Percentiles rank a stretch among this genome's conserved stretches.
phyloP scores from a whole-genome alignment of 2,888 invertebrate genomes.

The Sphecodes monilicornis region DNA sequence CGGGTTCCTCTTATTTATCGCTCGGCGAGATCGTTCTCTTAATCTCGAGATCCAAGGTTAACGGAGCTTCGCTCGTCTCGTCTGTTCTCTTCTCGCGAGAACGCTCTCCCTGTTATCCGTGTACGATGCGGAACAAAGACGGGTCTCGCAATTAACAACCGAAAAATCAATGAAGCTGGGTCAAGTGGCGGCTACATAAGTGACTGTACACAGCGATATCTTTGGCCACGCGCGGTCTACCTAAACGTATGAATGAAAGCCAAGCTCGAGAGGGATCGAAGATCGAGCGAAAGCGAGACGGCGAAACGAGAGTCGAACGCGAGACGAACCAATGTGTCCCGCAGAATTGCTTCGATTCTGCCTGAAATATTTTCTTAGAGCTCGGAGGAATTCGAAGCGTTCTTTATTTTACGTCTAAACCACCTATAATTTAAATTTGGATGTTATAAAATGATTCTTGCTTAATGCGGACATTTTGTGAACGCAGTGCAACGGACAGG shows the following conservation, averaged over 20 bases:
- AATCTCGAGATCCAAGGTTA: constrained; percentile 5
- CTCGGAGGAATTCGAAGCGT: background rate
- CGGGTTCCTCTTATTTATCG: background rate
- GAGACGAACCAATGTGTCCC: background rate
- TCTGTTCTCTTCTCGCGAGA: background rate
- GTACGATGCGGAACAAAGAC: background rate
- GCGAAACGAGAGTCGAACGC: background rate
- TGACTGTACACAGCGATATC: background rate
- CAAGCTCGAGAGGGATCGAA: background rate
- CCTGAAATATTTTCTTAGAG: too few relatives aligned
- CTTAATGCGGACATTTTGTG: background rate
- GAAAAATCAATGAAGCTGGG: constrained; percentile 39
- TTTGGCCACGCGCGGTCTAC: constrained; percentile 13
- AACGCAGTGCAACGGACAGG: background rate
- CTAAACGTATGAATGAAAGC: constrained; percentile 53
- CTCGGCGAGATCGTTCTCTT: background rate
- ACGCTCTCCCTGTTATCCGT: background rate
- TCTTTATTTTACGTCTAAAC: background rate
- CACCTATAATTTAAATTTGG: background rate
- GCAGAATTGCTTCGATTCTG: background rate
- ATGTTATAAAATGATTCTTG: background rate
- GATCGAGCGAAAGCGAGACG: background rate
- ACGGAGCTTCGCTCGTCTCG: background rate
- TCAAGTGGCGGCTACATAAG: constrained; percentile 15
- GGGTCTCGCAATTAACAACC: constrained; percentile 31